These are phyloP conservation scores for Bombus superbus DNA, from an alignment of 1,140 invertebrate genomes.

Conservation along the genomic window DNA sequence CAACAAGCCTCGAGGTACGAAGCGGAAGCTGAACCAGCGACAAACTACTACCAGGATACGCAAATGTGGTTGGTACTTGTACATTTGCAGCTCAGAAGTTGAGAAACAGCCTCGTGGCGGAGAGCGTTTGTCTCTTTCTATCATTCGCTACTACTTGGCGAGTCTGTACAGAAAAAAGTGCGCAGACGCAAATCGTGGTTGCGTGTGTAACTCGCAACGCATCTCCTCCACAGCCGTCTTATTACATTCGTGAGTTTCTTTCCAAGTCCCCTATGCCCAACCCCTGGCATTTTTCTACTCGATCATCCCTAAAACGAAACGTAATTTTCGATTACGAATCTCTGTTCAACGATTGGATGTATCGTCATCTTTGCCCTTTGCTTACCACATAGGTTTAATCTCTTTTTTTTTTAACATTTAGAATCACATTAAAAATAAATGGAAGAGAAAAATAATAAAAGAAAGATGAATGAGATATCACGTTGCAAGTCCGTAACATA, in stretches of 20 bases:
- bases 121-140: constrained; percentile 38
- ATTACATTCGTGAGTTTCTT: constrained; percentile 57
- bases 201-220: constrained; percentile 50
- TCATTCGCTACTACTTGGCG: constrained; percentile 34
- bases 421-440: background rate
- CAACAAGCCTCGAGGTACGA: constrained; percentile 21
- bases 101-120: constrained; percentile 57
- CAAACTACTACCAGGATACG: constrained; percentile 49
- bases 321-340: background rate
- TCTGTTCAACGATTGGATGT: constrained; percentile 14
- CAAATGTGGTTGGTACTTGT: constrained; percentile 63
- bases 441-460: background rate
- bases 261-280: constrained; percentile 3
- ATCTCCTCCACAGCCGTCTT: constrained; percentile 31
- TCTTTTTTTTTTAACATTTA: no score
- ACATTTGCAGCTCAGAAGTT: constrained; percentile 57
- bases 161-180: constrained; percentile 57
- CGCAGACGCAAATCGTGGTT: constrained; percentile 67
- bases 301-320: constrained; percentile 32
- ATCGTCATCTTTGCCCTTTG: background rate
- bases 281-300: constrained; percentile 42
- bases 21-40: constrained; percentile 35
- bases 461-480: background rate
- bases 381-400: no score
- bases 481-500: constrained; percentile 1